phyloP scores from a whole-genome alignment of 2,113 vertebrate species.

The Vombatus ursinus region DNA sequence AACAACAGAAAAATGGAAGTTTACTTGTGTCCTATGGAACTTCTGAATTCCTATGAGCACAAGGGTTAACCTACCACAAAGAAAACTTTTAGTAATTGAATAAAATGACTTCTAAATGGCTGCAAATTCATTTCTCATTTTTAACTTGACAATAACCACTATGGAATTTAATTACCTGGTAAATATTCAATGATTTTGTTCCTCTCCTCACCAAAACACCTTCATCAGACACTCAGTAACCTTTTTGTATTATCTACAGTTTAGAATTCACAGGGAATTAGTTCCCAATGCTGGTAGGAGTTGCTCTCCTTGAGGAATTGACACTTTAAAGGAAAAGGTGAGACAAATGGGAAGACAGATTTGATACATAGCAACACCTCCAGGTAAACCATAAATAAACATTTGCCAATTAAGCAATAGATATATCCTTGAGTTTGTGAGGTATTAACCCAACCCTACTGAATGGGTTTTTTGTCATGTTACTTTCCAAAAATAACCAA shows the following conservation, averaged over 20 bases:
- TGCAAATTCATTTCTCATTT: background rate
- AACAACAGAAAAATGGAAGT: background rate
- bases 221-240: conserved; percentile 37
- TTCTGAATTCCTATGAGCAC: conserved; percentile 14
- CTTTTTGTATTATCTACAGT: background rate
- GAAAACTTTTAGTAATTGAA: conserved; percentile 34
- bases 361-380: background rate
- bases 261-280: background rate
- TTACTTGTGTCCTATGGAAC: background rate
- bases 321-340: conserved; percentile 13
- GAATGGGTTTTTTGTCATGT: background rate
- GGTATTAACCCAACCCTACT: background rate
- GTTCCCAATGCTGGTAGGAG: background rate
- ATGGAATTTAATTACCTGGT: background rate
- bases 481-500: background rate
- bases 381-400: background rate
- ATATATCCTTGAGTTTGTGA: background rate
- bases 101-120: conserved; percentile 1
- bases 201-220: background rate
- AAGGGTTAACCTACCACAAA: background rate
- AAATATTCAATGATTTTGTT: conserved; percentile 15
- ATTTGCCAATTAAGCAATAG: background rate
- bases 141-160: background rate
- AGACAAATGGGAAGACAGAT: conserved; percentile 15
- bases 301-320: background rate